Base-by-base conservation (phyloP, 1,140 invertebrate genomes). In the Tribolium castaneum region DNA sequence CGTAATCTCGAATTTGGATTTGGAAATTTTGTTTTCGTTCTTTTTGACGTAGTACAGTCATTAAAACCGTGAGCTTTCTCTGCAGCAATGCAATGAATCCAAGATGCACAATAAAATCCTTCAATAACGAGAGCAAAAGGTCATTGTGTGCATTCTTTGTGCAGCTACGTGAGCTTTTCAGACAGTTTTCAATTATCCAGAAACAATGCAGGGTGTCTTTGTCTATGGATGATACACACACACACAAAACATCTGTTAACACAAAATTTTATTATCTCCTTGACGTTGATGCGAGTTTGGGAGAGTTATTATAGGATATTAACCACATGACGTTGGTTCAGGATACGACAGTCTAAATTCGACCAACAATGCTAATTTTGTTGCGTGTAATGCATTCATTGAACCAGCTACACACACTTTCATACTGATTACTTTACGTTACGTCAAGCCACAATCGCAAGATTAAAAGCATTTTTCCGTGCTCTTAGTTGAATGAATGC, bases 251-350 rank as follows among this genome's bases (percentile, higher is more conserved):
- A 10, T 59, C 12, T 56, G 54, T 56, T 56, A 19, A 19, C 16
- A 19, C 16, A 10, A 59, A 25, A 59, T 25, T 19, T 59, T 59
- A 59, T 59, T 59, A 59, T 59, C 54, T 59, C 54, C 54, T 59
- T 59, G 54, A 59, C 54, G 54, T 59, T 59, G 54, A 59, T 25
- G 22, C 3, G 13, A 25, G 54, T 19, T 59, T 52, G 1, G 39
- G 39, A 9, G 39, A 45, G 39, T 45, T 52, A 52, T 52, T 52
- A 52, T 52, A 13, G 13, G 51, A 59, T 45, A 45, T 45, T 45
- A 9, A 45, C 39, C 39, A 45, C 39, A 45, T 45, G 39, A 45
- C 39, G 39, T 45, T 45, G 25, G 25, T 1, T 30, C 6, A 6
- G 25, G 25, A 30, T 30, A 45, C 39, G 39, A 45, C 39, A 45